Base-by-base conservation (phyloP, 2,888 invertebrate genomes). In the Protophormia terraenovae region DNA sequence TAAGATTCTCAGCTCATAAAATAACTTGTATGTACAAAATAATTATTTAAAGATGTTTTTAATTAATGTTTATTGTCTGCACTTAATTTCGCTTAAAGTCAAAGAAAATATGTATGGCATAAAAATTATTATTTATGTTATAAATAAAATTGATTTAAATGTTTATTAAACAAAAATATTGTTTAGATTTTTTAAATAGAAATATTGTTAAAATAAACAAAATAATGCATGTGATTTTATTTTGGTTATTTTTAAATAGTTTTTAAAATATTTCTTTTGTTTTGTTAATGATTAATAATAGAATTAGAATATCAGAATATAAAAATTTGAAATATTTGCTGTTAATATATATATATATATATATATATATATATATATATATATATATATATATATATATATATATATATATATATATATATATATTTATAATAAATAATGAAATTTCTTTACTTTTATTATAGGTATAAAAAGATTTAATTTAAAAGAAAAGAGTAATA, bases 1-100 rank as follows among this genome's bases (percentile, higher is more conserved):
- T 7, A 35, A 16, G 6, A 12, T 76, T 60, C 47, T 38, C 60
- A 60, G 60, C 2, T 50, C 69, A 69, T 62, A 79, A 79, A 47
- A 24, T 38, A 27, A 69, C 35, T 35, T 6, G 29, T 67, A n/a
- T n/a, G n/a, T n/a, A n/a, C n/a, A 47, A 35, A 24, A 41, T 76
- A 45, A 76, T 66, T 53, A 76, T 58, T 45, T 45, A 29, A 78
- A 60, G 24, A 78, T 78, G 60, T 67, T 78, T 47, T 60, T 24
- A 58, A 60, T 78, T 69, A 50, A 6, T 32, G 29, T 4, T n/a
- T 32, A 60, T 47, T 47, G 2, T 3, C 12, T 24, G 7, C 14
- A 22, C 19, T 60, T 29, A 27, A 58, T 22, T 19, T 58, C 29
- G 24, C 8, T 71, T 41, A 27, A 32, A 45, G 22, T 3, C 29